A percentile compares a stretch with the other conserved stretches of the same genome.
These are phyloP conservation scores for Mechanitis mazaeus DNA, from an alignment of 2,888 invertebrate genomes.

Conservation along the genomic window DNA sequence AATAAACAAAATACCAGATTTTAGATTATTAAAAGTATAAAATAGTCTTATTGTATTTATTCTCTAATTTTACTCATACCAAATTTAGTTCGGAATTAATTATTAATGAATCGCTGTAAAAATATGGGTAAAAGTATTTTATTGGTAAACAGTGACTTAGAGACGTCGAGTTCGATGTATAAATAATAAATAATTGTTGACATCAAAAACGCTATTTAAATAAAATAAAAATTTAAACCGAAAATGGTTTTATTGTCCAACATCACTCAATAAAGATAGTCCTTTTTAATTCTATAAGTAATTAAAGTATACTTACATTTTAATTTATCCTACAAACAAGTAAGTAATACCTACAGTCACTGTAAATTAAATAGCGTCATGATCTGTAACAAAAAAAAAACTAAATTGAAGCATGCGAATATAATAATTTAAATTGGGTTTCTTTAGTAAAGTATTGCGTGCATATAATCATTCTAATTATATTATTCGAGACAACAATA, in stretches of 20 bases:
- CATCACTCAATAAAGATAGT: slow-evolving; percentile 5
- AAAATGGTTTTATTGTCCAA: slow-evolving; percentile 52
- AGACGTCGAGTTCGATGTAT: slow-evolving; percentile 23
- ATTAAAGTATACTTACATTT: not conserved
- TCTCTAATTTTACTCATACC: slow-evolving; percentile 23
- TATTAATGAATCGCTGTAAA: slow-evolving; percentile 13
- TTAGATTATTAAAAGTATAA: slow-evolving; percentile 12
- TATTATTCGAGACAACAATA: too few relatives aligned
- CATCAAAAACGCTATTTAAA: slow-evolving; percentile 55
- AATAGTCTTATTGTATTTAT: slow-evolving; percentile 22
- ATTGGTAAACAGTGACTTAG: slow-evolving; percentile 13
- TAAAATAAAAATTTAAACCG: slow-evolving; percentile 55
- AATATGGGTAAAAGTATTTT: slow-evolving; percentile 11
- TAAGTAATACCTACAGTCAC: not conserved
- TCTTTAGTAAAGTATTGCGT: too few relatives aligned
- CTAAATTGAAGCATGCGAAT: not conserved
- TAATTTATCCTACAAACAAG: not conserved
- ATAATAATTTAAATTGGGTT: too few relatives aligned
- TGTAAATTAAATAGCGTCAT: slow-evolving; percentile 39
- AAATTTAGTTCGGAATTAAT: slow-evolving; percentile 16
- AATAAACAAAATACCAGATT: slow-evolving; percentile 17
- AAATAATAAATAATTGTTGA: slow-evolving; percentile 54
- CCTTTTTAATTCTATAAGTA: not conserved
- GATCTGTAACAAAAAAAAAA: slow-evolving; percentile 49
- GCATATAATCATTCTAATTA: too few relatives aligned